Evolutionary conservation across 1,140 invertebrate genomes (phyloP).

Genomic region (Hyposmocoma kahamanoa): DNA sequence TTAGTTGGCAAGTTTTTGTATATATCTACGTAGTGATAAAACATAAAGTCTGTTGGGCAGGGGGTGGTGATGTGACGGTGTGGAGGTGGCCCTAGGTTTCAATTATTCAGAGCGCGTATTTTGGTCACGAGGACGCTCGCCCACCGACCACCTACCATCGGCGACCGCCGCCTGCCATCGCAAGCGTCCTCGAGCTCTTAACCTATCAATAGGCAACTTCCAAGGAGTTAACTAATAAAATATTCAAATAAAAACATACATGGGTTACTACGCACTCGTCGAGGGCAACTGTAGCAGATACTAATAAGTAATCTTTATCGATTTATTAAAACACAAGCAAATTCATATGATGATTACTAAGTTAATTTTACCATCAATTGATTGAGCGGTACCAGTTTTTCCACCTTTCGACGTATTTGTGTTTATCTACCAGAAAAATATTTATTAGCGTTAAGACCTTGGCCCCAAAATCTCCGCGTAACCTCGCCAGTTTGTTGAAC

Average conservation of each 20-base stretch:
- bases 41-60: slow-evolving; percentile 26
- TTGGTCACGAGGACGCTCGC: slow-evolving; percentile 54
- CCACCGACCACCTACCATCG: slow-evolving; percentile 3
- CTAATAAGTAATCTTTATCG: no score
- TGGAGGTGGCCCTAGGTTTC: slow-evolving; percentile 28
- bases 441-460: slow-evolving; percentile 59
- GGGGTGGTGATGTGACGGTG: slow-evolving; percentile 23
- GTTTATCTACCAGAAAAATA: slow-evolving; percentile 45
- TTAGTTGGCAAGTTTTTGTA: not conserved
- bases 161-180: not conserved
- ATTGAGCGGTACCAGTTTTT: slow-evolving; percentile 20
- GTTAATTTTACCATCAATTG: no score
- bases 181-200: slow-evolving; percentile 15
- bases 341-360: no score
- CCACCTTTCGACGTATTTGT: slow-evolving; percentile 24
- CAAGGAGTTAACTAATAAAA: slow-evolving; percentile 41
- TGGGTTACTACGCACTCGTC: no score
- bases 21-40: no score
- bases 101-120: slow-evolving; percentile 63
- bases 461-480: slow-evolving; percentile 54
- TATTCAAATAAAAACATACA: slow-evolving; percentile 28
- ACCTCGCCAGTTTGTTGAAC: slow-evolving; percentile 54
- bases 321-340: no score
- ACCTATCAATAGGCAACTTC: slow-evolving; percentile 28
- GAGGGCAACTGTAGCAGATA: no score